Conservation (phyloP, 2,888 invertebrate genomes). For the Torymus texanus region DNA sequence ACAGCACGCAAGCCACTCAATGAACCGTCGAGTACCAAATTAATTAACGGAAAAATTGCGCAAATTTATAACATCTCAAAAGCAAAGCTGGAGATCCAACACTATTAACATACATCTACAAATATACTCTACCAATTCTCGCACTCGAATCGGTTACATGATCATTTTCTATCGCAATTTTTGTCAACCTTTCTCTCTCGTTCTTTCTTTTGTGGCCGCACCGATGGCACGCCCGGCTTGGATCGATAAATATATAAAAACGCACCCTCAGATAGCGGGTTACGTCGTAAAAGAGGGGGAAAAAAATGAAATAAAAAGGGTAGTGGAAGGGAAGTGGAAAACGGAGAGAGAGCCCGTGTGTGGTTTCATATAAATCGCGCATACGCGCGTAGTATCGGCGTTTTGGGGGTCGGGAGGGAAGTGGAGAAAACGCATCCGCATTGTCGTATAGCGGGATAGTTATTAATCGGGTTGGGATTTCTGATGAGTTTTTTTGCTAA, state of each 20-base stretch:
- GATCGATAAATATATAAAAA: slow-evolving; percentile 35
- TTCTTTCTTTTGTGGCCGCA: slow-evolving; percentile 11
- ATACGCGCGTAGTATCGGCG: slow-evolving; percentile 7
- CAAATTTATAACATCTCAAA: no score
- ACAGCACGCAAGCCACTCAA: no score
- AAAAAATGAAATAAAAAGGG: neutral
- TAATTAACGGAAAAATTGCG: no score
- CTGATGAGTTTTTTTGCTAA: no score
- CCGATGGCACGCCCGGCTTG: neutral
- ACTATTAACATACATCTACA: no score
- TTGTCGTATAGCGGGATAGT: slow-evolving; percentile 12
- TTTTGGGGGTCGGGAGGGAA: slow-evolving; percentile 6
- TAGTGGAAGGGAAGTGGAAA: neutral
- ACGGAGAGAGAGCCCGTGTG: neutral
- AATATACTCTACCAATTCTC: no score
- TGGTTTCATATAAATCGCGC: slow-evolving; percentile 16
- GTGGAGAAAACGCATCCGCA: slow-evolving; percentile 30
- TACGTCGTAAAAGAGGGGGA: slow-evolving; percentile 1
- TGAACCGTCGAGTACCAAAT: no score
- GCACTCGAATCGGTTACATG: slow-evolving; percentile 9
- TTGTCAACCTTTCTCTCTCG: neutral
- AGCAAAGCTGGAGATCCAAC: no score
- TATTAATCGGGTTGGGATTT: no score
- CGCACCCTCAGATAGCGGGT: slow-evolving; percentile 7
- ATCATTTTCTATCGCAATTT: neutral